Base-by-base conservation (phyloP, 2,888 invertebrate genomes). In the Eugnorisma glareosa region DNA sequence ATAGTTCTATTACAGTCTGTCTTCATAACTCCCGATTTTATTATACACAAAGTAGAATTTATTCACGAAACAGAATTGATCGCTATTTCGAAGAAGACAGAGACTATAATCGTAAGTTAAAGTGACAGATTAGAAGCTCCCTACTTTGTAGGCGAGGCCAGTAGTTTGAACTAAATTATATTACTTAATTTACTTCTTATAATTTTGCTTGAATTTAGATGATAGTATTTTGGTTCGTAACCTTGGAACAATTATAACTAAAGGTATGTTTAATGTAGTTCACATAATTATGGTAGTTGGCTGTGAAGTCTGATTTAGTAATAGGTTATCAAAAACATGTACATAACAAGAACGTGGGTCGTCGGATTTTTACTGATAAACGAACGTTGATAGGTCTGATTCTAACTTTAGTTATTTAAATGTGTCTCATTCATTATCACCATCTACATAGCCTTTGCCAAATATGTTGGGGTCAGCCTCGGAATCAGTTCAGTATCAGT, bases 71-170 rank as follows among this genome's bases (percentile, higher is more conserved):
- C 35, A n/a, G 48, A 61, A 73, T 43, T 74, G 54, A 72, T 77
- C 75, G 66, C 43, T 84, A 87, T 77, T 61, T 2, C 37, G 10
- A 80, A 75, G 59, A 69, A 6, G 13, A 77, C 75, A 84, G 64
- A 72, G 70, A 45, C 71, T 48, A 88, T 86, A 77, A 81, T 83
- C 73, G 77, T 77, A 59, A 67, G 54, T 81, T 54, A 78, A 51
- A 15, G 35, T 73, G 79, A 78, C 88, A 86, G 67, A 81, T 84
- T 73, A 67, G 76, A 64, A 40, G 61, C 37, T 40, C 5, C 1
- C 11, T 68, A 73, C 40, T 63, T 72, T 61, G 66, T 82, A 68
- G 61, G 72, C 79, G 45, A 88, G 84, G 78, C 35, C 54, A 61
- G 31, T 28, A 35, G n/a, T 51, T 57, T 40, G 43, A 43, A 66